Base-by-base conservation (phyloP, 2,113 vertebrate genomes). In the Rhinoptilus africanus region DNA sequence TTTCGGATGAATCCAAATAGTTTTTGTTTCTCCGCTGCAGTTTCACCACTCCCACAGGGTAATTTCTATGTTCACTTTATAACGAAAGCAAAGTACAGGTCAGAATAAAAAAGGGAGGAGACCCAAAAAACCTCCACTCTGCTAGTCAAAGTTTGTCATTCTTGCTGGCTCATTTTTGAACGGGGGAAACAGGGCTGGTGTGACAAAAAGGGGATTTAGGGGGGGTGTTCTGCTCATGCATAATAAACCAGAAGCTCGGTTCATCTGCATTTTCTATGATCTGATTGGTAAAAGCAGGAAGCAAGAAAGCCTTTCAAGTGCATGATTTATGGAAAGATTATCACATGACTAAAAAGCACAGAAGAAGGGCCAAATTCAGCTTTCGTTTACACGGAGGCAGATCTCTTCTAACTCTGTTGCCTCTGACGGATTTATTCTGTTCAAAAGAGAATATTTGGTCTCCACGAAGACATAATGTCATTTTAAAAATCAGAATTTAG, bases 81-180 rank as follows among this genome's bases (percentile, higher is more conserved):
- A 98, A 97, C 41, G 96, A 98, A 98, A 98, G 97, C 97, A 89
- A 97, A 98, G 96, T 93, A 85, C 97, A 97, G 97, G 96, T 98
- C 97, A 95, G 73, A 96, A 74, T 95, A 92, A 96, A 96, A 97
- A 97, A 93, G 94, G 97, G 96, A 97, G 96, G 89, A 78, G 88
- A 95, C 77, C 26, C 51, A 51, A 76, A 94, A 91, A 84, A 50
- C 18, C 91, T 93, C 87, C 72, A 1, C n/a, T 30, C 4, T 30
- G 15, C 77, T 73, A 85, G 86, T 86, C 82, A 24, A 82, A 93
- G 57, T 63, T 59, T 69, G 85, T 50, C 54, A 59, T 67, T 82
- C 92, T 88, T 20, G 39, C 54, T 50, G 6, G 45, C 57, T 51
- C 43, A 51, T 57, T 81, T 92, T 74, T 43, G 69, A 12, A 66